A percentile compares a stretch with the other conserved stretches of the same genome.
These are phyloP conservation scores for Tridacna crocea DNA, from an alignment of 2,888 invertebrate genomes.

Conservation along the genomic window DNA sequence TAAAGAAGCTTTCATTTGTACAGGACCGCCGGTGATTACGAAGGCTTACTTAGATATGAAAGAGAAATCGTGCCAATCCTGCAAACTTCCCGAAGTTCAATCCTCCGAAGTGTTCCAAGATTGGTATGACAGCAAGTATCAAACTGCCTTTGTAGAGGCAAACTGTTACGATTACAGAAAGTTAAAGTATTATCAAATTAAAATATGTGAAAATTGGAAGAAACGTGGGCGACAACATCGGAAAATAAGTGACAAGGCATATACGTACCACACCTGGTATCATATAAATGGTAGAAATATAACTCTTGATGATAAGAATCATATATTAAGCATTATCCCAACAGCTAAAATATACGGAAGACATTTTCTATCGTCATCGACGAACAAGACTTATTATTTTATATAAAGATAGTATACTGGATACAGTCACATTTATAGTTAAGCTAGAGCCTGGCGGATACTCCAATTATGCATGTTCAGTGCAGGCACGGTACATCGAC, in stretches of 20 bases:
- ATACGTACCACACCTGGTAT: conserved; percentile 18
- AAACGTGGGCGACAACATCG: conserved; percentile 10
- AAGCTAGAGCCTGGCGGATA: no score
- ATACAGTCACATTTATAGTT: no score
- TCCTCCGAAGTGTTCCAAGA: conserved; percentile 25
- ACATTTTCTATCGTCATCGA: conserved; percentile 2
- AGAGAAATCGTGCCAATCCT: conserved; percentile 8
- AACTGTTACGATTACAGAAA: conserved; percentile 10
- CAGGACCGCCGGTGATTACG: conserved; percentile 19
- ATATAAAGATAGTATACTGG: background rate
- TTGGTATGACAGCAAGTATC: conserved; percentile 15
- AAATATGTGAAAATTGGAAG: conserved; percentile 19
- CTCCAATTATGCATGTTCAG: no score
- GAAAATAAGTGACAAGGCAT: conserved; percentile 12
- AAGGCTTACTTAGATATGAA: conserved; percentile 17
- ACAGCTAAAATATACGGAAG: conserved; percentile 19
- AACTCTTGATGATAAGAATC: conserved; percentile 9
- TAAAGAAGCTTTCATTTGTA: conserved; percentile 18
- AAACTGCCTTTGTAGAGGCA: conserved; percentile 11
- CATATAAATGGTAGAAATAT: conserved; percentile 13
- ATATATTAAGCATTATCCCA: conserved; percentile 2
- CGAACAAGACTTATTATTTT: conserved; percentile 11
- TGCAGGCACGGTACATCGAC: no score
- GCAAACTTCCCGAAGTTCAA: conserved; percentile 16
- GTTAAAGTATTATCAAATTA: conserved; percentile 7